Base-by-base conservation (phyloP, 2,113 vertebrate genomes). In the Hassar affinis region DNA sequence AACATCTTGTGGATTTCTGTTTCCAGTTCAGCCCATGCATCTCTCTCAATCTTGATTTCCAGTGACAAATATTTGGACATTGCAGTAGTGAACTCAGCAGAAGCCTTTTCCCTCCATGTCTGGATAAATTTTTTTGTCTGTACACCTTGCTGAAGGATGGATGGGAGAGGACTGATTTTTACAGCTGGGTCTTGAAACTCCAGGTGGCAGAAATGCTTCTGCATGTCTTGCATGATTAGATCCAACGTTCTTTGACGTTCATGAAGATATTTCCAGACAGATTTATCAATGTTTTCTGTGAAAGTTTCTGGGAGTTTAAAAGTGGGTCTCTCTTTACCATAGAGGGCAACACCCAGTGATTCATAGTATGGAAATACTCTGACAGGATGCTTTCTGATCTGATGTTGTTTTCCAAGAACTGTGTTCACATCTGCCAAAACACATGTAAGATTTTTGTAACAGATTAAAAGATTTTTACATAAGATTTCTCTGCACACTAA, bases 321-420 rank as follows among this genome's bases (percentile, higher is more conserved):
- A 38, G 88, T 54, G 1, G 94, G 96, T 61, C 92, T 93, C 35
- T 95, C 92, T 85, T 94, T 93, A 6, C 96, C 96, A 69, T 97
- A 98, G 0, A 98, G 90, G n/a, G 95, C 95, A 45, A 89, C 86
- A 81, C 92, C 93, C 92, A 98, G 85, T 0, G 93, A 94, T 18
- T 79, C 1, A 7, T 95, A 97, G 88, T 95, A 97, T 4, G 95
- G 96, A 85, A 95, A 95, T 83, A 96, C 93, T 76, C 77, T 94
- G 54, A 98, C 83, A 0, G 91, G 91, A 8, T 88, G 88, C 35
- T 90, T 86, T 57, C 88, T 88, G 79, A 97, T 90, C 0, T 22
- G 52, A 86, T 95, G 95, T 27, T 87, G 87, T 76, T 83, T 86
- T 59, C 85, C 76, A 1, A 88, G 15, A 62, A 93, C 83, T 68